Percentiles rank a stretch among this genome's conserved stretches.
Evolutionary conservation across 2,113 vertebrate genomes (phyloP).

Genomic region (Prietella phreatophila): DNA sequence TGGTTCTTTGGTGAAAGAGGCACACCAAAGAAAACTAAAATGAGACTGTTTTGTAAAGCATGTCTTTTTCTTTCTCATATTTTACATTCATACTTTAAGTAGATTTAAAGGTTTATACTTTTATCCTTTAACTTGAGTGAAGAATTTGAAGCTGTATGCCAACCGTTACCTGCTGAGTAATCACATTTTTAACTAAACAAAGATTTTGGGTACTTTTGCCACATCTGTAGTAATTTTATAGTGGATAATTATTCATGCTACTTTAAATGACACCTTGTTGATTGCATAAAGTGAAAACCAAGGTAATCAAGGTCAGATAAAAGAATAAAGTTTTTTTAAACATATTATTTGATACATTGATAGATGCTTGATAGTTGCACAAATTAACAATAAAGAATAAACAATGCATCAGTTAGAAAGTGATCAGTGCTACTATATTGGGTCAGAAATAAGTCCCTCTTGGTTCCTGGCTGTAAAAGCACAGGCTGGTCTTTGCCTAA

Average conservation of each 20-base stretch:
- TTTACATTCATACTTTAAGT: not conserved
- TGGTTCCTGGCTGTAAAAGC: conserved; percentile 11
- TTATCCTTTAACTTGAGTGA: not conserved
- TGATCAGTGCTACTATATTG: not conserved
- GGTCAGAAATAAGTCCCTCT: not conserved
- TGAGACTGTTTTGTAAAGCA: not conserved
- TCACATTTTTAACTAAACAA: not conserved
- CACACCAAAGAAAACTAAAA: not conserved
- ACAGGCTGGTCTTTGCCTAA: not conserved
- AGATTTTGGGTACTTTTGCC: not conserved
- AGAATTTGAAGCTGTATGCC: not conserved
- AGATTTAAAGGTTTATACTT: not conserved
- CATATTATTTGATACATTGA: not conserved
- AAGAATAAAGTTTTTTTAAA: no score
- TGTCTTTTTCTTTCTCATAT: not conserved
- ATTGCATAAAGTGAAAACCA: not conserved
- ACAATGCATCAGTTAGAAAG: not conserved
- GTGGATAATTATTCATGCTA: not conserved
- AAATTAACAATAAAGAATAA: not conserved
- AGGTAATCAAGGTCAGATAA: not conserved
- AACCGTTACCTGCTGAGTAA: not conserved
- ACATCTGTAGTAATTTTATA: not conserved
- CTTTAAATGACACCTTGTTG: not conserved
- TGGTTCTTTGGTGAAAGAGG: not conserved
- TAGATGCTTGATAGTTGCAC: not conserved